These are phyloP conservation scores for Macrophya annulata DNA, from an alignment of 2,888 invertebrate species.

Conservation along the genomic window DNA sequence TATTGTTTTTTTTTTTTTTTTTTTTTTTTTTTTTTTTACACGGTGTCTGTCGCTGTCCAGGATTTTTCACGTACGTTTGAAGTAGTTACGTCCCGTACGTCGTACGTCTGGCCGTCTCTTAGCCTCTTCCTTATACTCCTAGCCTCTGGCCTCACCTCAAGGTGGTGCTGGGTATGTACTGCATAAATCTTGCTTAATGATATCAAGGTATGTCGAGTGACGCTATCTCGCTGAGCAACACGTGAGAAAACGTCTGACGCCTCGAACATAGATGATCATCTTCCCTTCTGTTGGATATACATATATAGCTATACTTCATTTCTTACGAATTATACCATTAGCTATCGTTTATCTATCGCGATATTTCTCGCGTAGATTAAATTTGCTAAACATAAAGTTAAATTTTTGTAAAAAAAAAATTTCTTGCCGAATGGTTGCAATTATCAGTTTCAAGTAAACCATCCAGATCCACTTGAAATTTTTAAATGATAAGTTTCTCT, in stretches of 20 bases:
- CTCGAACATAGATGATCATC: slow-evolving; percentile 62
- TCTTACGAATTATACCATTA: slow-evolving; percentile 13
- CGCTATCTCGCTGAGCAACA: slow-evolving; percentile 70
- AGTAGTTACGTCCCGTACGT: neutral
- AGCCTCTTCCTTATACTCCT: slow-evolving; percentile 55
- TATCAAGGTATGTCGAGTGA: slow-evolving; percentile 72
- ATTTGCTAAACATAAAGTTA: neutral
- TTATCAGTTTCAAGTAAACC: too few relatives aligned
- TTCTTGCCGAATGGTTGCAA: too few relatives aligned
- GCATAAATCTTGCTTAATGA: slow-evolving; percentile 77
- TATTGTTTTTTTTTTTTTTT: neutral
- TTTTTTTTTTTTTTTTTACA: neutral
- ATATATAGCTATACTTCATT: neutral
- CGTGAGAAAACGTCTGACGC: slow-evolving; percentile 75
- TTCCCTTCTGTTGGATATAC: slow-evolving; percentile 32
- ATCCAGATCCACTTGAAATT: too few relatives aligned
- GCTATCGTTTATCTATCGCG: neutral
- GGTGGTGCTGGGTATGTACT: slow-evolving; percentile 59
- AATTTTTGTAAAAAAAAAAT: too few relatives aligned
- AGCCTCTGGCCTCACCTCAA: slow-evolving; percentile 63
- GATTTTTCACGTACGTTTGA: slow-evolving; percentile 30
- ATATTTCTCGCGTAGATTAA: neutral
- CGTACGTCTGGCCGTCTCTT: neutral
- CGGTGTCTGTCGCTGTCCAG: neutral
- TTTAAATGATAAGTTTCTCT: too few relatives aligned